Evolutionary conservation across 2,113 vertebrate genomes (phyloP).

Genomic region (Monopterus albus): DNA sequence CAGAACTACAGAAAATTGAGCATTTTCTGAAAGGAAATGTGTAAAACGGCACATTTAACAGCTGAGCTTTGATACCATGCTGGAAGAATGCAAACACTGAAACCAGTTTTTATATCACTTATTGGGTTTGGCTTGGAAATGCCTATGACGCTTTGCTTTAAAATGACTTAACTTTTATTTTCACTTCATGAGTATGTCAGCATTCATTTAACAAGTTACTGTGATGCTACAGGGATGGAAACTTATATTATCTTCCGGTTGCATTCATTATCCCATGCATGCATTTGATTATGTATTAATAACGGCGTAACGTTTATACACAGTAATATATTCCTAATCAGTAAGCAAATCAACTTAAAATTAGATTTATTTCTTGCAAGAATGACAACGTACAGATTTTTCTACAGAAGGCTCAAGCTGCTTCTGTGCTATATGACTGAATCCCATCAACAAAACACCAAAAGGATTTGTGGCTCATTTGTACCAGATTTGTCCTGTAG

Average conservation of each 20-base stretch:
- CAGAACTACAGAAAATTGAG: slow-evolving; percentile 14
- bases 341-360: slow-evolving; percentile 25
- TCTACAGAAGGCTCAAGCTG: neutral
- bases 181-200: neutral
- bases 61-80: neutral
- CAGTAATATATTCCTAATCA: slow-evolving; percentile 15
- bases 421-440: neutral
- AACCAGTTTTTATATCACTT: neutral
- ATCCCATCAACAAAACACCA: slow-evolving; percentile 6
- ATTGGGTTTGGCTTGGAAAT: slow-evolving; percentile 4
- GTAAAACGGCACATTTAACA: neutral
- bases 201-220: slow-evolving; percentile 20
- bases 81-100: neutral
- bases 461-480: slow-evolving; percentile 12
- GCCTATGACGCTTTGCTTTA: too few relatives aligned
- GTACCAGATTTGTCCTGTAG: neutral
- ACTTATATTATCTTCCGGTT: slow-evolving; percentile 9
- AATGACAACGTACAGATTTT: neutral
- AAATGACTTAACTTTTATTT: neutral
- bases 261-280: slow-evolving; percentile 11
- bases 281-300: slow-evolving; percentile 21
- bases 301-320: slow-evolving; percentile 46
- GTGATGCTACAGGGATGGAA: neutral
- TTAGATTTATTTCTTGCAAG: neutral
- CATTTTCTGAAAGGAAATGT: neutral